A percentile compares a stretch with the other conserved stretches of the same genome.
Conservation (phyloP, 2,113 vertebrate genomes). For the Microtus pennsylvanicus region DNA sequence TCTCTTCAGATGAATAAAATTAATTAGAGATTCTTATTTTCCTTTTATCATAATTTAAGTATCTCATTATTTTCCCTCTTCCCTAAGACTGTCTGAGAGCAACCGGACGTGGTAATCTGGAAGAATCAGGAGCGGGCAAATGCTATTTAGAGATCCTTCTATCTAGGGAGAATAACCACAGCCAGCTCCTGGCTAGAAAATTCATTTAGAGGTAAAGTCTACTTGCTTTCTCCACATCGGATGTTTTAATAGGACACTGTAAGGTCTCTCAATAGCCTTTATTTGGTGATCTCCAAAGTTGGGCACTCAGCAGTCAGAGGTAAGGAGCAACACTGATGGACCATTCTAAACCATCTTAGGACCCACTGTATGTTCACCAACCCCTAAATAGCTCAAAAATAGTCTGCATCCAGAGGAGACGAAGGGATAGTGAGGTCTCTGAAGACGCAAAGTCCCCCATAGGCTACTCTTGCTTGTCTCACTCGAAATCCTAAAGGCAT, state of each 20-base stretch:
- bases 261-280: background rate
- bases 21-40: conserved; percentile 83
- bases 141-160: conserved; percentile 48
- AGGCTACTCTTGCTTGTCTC: background rate
- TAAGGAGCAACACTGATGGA: background rate
- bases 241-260: background rate
- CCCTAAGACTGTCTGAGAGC: conserved; percentile 68
- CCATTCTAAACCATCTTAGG: accelerated
- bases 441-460: background rate
- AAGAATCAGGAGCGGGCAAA: conserved; percentile 31
- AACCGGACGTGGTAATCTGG: conserved; percentile 63
- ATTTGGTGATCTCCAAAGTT: background rate
- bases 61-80: conserved; percentile 78
- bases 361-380: background rate
- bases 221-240: background rate
- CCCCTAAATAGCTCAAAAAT: background rate
- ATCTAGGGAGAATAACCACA: background rate
- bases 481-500: background rate
- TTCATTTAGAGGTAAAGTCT: background rate
- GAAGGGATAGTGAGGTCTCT: background rate
- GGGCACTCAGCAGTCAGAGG: too few species aligned
- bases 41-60: conserved; percentile 80
- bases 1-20: conserved; percentile 81
- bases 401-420: background rate
- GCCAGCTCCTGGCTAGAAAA: background rate